A percentile compares a stretch with the other conserved stretches of the same genome.
Conservation (phyloP, 2,113 vertebrate species). For the Cochlearius cochlearius region DNA sequence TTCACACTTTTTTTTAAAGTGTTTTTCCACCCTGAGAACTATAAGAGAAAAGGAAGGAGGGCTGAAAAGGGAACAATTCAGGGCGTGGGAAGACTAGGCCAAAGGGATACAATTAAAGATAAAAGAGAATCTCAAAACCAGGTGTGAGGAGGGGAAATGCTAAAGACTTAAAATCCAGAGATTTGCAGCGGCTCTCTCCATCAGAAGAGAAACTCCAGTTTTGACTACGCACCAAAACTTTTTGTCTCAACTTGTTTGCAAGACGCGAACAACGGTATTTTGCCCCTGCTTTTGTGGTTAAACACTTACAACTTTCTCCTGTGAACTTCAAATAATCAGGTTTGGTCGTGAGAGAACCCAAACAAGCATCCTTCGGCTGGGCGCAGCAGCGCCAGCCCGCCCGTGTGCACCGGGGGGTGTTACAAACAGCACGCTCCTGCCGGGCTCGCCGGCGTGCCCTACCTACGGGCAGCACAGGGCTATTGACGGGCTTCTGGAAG, state of each 20-base stretch:
- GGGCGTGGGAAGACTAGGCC: constrained; percentile 47
- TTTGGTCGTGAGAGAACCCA: background rate
- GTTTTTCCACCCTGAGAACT: constrained; percentile 19
- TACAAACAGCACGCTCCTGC: background rate
- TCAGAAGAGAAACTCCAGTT: background rate
- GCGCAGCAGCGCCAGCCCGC: background rate
- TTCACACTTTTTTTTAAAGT: background rate
- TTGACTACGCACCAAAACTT: background rate
- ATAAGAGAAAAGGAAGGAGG: background rate
- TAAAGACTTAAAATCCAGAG: background rate
- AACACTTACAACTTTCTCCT: background rate
- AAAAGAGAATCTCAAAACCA: constrained; percentile 62
- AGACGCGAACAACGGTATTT: background rate
- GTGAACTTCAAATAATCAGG: background rate
- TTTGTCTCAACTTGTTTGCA: constrained; percentile 24
- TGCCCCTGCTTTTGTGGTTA: background rate
- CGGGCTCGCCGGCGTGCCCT: rapidly evolving
- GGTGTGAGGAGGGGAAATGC: constrained; percentile 30
- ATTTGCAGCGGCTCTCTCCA: background rate
- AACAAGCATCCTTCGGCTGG: background rate
- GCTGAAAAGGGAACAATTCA: constrained; percentile 28
- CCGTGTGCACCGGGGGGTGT: no score
- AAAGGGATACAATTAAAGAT: constrained; percentile 61
- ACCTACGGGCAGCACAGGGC: background rate
- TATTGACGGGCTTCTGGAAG: background rate